These are phyloP conservation scores for Emydocephalus ijimae DNA, from an alignment of 2,113 vertebrate genomes.

Conservation along the genomic window DNA sequence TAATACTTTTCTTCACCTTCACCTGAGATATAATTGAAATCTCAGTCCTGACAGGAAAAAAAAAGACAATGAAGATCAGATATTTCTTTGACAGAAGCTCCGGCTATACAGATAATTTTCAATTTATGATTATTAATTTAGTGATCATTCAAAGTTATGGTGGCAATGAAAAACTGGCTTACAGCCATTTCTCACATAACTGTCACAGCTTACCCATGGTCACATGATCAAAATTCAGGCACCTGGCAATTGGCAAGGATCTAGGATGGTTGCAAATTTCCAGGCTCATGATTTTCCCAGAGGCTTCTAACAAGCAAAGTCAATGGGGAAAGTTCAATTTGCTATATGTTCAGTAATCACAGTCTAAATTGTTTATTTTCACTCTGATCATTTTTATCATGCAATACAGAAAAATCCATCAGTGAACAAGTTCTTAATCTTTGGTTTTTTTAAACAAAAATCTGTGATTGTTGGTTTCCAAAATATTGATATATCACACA, in stretches of 20 bases:
- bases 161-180: background rate
- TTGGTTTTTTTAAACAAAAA: constrained; percentile 19
- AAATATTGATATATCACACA: constrained; percentile 10
- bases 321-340: too few relatives aligned
- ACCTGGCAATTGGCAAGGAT: background rate
- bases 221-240: background rate
- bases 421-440: background rate
- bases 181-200: background rate
- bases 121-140: background rate
- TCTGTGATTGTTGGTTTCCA: background rate
- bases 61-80: background rate
- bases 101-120: background rate
- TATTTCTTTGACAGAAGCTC: background rate
- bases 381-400: background rate
- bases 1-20: background rate
- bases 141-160: background rate
- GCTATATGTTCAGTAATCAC: background rate
- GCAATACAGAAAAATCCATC: constrained; percentile 6
- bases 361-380: constrained; percentile 17
- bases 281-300: too few relatives aligned
- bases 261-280: background rate
- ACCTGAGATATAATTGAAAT: background rate
- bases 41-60: constrained; percentile 1
- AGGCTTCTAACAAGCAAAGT: too few relatives aligned
- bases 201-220: background rate